Evolutionary conservation across 2,113 vertebrate species (phyloP).

Genomic region (Zosterops hypoxanthus): DNA sequence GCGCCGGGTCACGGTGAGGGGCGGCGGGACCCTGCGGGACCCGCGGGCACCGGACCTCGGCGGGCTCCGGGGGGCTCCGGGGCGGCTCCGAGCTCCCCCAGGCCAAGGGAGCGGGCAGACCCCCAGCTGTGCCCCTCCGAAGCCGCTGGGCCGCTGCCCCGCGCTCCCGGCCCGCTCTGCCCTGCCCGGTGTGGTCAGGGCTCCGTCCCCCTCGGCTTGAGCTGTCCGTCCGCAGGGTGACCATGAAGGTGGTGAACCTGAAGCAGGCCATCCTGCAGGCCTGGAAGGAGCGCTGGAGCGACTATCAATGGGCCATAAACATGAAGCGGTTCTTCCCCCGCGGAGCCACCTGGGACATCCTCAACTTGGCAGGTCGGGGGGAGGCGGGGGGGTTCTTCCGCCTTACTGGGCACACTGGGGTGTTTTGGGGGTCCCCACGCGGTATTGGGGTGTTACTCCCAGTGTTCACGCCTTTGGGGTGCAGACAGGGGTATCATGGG

Average conservation of each 20-base stretch:
- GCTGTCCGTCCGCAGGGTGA: not conserved
- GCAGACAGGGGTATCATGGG: not conserved
- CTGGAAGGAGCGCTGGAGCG: conserved; percentile 97
- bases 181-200: not conserved
- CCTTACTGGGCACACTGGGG: not conserved
- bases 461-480: not conserved
- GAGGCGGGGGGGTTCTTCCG: not conserved
- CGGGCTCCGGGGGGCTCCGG: not conserved
- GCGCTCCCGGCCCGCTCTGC: not conserved
- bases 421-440: not conserved
- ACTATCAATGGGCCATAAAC: conserved; percentile 96
- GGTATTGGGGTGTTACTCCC: not conserved
- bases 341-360: conserved; percentile 95
- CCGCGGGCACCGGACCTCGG: not conserved
- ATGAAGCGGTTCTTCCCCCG: conserved; percentile 97
- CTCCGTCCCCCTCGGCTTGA: not conserved
- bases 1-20: not conserved
- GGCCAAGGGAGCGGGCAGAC: too few species aligned
- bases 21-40: not conserved
- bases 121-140: accelerated
- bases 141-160: not conserved
- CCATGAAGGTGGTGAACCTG: conserved; percentile 95
- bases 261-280: conserved; percentile 97
- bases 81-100: not conserved
- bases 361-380: conserved; percentile 89